Base-by-base conservation (phyloP, 2,888 invertebrate genomes). In the Prosapia bicincta region DNA sequence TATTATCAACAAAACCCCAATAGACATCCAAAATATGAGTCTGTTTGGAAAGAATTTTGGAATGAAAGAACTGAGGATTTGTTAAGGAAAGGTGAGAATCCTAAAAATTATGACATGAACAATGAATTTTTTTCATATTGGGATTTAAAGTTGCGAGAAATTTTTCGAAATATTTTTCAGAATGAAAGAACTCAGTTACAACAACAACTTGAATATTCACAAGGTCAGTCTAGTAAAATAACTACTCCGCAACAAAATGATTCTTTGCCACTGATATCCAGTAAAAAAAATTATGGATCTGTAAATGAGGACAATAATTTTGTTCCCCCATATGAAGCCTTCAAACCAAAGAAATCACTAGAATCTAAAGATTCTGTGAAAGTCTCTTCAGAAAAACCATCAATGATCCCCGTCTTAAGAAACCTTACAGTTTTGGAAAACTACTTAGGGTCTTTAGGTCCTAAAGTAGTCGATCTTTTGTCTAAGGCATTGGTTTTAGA, bases 391-490 rank as follows among this genome's bases (percentile, higher is more conserved):
- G 7, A 15, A 13, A 38, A 38, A 13, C 38, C 38, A 10, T 20
- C 20, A 5, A 66, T 72, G n/a, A 90, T 93, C 1, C 89, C 88
- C 25, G 91, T 93, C 69, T 84, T 95, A 76, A 87, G 95, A 38
- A 86, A 93, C 78, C 86, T 96, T 0, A 93, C 94, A 0, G 95
- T 95, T 0, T 85, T 96, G 5, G 95, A 96, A 83, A 92, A 92
- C 80, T 92, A 93, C 82, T 85, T 96, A 71, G 95, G 95, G n/a
- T 93, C 94, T 65, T 85, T 95, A 7, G 95, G 94, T 0, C 94
- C 94, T 0, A 93, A 91, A 84, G 88, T 94, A 15, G 90, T 94
- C 0, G 91, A 92, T 77, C 84, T 95, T 78, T 85, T 95, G 15
- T 91, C 91, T 0, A 90, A 91, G 77, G 95, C 94, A 0, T 84